Evolutionary conservation across 2,888 invertebrate genomes (phyloP).

Genomic region (Blastobasis lacticolella): DNA sequence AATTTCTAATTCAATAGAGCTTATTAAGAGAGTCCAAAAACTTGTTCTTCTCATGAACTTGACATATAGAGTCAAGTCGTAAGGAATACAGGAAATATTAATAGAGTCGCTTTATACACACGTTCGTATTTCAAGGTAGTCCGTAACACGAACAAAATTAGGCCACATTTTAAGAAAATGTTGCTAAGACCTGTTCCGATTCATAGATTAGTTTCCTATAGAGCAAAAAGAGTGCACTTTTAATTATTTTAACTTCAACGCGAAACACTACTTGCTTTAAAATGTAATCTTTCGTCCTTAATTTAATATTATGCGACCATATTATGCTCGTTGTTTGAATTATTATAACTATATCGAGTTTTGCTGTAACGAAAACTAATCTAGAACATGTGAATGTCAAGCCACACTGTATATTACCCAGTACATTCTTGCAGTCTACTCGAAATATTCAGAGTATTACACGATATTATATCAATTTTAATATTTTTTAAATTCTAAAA

Average conservation of each 20-base stretch:
- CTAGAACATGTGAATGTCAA: constrained; percentile 27
- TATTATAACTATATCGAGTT: too few species aligned
- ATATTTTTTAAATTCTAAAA: constrained; percentile 46
- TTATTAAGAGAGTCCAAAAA: constrained; percentile 5
- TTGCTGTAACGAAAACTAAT: constrained; percentile 29
- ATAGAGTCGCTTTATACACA: neutral
- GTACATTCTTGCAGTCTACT: constrained; percentile 51
- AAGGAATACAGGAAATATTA: constrained; percentile 7
- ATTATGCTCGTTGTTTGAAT: too few species aligned
- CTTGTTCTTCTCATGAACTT: constrained; percentile 2
- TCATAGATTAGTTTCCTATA: constrained; percentile 34
- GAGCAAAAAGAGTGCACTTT: constrained; percentile 13
- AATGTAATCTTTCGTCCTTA: too few species aligned
- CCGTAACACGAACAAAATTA: constrained; percentile 7
- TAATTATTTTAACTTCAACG: too few species aligned
- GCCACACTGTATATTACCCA: constrained; percentile 52
- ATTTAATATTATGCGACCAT: too few species aligned
- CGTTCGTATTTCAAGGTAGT: constrained; percentile 6
- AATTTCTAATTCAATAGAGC: constrained; percentile 1
- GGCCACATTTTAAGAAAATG: constrained; percentile 11
- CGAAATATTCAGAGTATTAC: constrained; percentile 64
- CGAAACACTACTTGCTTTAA: too few species aligned
- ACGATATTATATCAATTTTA: constrained; percentile 46
- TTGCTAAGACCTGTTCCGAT: constrained; percentile 3
- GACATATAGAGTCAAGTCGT: constrained; percentile 1